Base-by-base conservation (phyloP, 1,140 invertebrate species). In the Drosophila trapezifrons region DNA sequence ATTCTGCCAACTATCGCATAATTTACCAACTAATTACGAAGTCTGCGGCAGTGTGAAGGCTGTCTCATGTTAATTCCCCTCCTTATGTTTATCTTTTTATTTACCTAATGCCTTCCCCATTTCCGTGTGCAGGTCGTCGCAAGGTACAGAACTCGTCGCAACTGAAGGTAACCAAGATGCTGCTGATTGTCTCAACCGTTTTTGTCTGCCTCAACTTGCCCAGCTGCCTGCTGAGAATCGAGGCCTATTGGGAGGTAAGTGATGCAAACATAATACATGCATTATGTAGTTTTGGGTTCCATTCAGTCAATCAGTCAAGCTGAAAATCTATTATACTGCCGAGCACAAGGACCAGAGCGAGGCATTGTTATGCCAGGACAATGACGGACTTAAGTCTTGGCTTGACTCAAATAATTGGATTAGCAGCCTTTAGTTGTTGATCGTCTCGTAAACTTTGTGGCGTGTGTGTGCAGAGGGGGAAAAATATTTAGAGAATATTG, bases 201-300 rank as follows among this genome's bases (percentile, higher is more conserved):
- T 98, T 97, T 91, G 94, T 97, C 1, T 93, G 94, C 32, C 93
- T 97, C 20, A 97, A 97, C 92, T 90, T 97, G 17, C 97, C 97
- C 0, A 95, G 95, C 27, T 96, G 95, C 90, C 93, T 94, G 43
- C 93, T 96, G 65, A 92, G 95, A 52, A 90, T 95, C 25, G 80
- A 94, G 57, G 93, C 94, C 17, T 95, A 95, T 79, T 92, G 93
- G 51, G 92, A 93, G 92, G 94, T 95, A 90, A 92, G 93, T 92
- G 38, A 32, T 43, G 51, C 13, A 22, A 12, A 32, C 40, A 17
- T 67, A 17, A 47, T 18, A 7, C 13, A 18, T 27, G 29, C 52
- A 43, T 25, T 45, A 20, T 22, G 51, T n/a, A 2, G 20, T 42
- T 64, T 25, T 32, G 1, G 2, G 2, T 2, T 12, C 18, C n/a